phyloP scores from a whole-genome alignment of 2,797 vertebrate genomes.

The Scolopax bukidnonensis region DNA sequence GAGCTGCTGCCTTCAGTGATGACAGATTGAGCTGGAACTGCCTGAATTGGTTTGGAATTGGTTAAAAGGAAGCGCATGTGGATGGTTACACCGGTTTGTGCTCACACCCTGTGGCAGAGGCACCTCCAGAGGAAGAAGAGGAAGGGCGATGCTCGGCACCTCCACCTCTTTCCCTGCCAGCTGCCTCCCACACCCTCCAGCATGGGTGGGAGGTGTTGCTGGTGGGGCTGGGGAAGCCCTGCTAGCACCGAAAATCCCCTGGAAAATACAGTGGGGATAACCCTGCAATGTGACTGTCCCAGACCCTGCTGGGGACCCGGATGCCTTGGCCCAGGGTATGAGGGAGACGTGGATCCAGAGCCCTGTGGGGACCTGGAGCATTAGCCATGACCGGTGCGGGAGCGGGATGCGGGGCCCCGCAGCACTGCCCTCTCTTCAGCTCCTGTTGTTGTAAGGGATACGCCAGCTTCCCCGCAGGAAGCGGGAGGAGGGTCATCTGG shows the following conservation, averaged over 20 bases:
- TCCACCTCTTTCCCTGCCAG: not conserved
- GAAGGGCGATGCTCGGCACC: not conserved
- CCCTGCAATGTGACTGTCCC: rapidly evolving
- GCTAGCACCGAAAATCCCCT: rapidly evolving
- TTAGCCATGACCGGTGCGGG: rapidly evolving
- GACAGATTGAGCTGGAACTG: not conserved
- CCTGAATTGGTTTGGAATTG: not conserved
- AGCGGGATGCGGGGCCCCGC: rapidly evolving
- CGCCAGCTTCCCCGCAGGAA: not conserved
- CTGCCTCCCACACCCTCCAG: not conserved
- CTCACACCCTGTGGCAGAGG: rapidly evolving
- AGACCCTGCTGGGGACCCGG: not conserved
- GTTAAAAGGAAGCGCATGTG: not conserved
- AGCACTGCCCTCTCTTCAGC: not conserved
- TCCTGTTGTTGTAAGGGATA: not conserved
- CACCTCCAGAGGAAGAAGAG: not conserved
- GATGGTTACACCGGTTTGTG: not conserved
- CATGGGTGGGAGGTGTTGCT: not conserved
- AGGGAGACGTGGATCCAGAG: not conserved
- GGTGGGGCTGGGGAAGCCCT: not conserved
- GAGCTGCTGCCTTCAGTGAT: rapidly evolving
- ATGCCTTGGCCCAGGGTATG: not conserved
- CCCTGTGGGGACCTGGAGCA: rapidly evolving
- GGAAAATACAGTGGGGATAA: not conserved
- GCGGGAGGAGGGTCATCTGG: not conserved